Evolutionary conservation across 2,888 invertebrate species (phyloP), one percentile per base, ranked within the genome.

Genomic region (Clitarchus hookeri): DNA sequence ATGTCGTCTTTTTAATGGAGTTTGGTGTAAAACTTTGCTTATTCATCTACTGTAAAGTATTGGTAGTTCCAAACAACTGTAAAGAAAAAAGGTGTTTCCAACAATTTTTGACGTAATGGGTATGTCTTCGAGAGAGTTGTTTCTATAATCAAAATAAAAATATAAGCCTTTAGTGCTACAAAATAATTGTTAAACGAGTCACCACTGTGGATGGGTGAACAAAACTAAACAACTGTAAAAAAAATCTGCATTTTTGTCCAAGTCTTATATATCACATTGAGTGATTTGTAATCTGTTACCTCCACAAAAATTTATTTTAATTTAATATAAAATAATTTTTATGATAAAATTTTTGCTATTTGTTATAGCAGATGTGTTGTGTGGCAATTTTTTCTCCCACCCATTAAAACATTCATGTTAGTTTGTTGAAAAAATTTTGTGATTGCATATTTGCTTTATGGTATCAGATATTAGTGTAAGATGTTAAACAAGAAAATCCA

Each of bases 1-100:
- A 65, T 65, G 65, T 65, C n/a, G 65, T 65, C 65, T 65, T n/a
- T 65, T 65, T 65, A 65, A 65, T 65, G 65, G 65, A 65, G 65
- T 65, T 65, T 65, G 65, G 65, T 65, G 65, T 65, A 65, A 23
- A 65, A 65, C 65, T 65, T 65, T 65, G 65, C 65, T 65, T 65
- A 65, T 23, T 1, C 65, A 65, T 65, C 65, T 65, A n/a, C 65
- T 65, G 65, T 65, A 65, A 65, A 65, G 65, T 65, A n/a, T 65
- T 65, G 65, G 65, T 65, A 65, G 65, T 65, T 65, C 65, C 65
- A 65, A 65, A 65, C 65, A 65, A 65, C 65, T 65, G 65, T 65
- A 65, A 65, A 65, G 65, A 16, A 65, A 65, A 65, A 65, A n/a
- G 19, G 48, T 48, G 48, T 48, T 65, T 65, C 65, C n/a, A 65